Evolutionary conservation across 2,113 vertebrate genomes (phyloP).

Genomic region (Misgurnus anguillicaudatus): DNA sequence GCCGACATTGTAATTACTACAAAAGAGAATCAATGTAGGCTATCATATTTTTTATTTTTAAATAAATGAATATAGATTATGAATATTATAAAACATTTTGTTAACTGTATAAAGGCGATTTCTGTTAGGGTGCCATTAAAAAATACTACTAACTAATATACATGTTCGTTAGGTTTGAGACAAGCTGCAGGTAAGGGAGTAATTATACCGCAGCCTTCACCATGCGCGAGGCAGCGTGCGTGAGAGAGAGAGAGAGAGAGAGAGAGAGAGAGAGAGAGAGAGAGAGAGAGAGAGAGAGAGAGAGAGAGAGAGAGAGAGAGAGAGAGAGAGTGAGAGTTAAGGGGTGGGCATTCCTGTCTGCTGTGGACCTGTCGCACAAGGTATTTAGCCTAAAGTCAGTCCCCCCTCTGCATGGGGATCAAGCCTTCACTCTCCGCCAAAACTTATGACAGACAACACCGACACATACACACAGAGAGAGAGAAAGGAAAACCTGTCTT

Average conservation of each 20-base stretch:
- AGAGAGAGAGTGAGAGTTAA: conserved; percentile 45
- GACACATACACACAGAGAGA: conserved; percentile 39
- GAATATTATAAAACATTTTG: no score
- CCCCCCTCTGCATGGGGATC: conserved; percentile 65
- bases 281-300: conserved; percentile 45
- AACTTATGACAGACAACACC: conserved; percentile 70
- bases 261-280: conserved; percentile 36
- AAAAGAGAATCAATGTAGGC: background rate
- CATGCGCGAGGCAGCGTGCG: background rate
- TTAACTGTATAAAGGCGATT: no score
- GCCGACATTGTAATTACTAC: background rate
- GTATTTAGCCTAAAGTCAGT: conserved; percentile 74
- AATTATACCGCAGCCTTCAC: background rate
- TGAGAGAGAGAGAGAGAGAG: background rate
- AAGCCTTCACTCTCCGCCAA: conserved; percentile 64
- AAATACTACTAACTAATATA: background rate
- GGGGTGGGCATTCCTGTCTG: conserved; percentile 67
- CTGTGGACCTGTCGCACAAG: conserved; percentile 72
- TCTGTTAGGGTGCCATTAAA: no score
- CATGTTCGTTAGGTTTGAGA: background rate
- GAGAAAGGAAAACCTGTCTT: conserved; percentile 59
- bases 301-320: conserved; percentile 42
- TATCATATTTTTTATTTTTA: no score
- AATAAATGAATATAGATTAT: no score
- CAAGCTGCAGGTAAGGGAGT: background rate